Evolutionary conservation across 1,140 invertebrate genomes (phyloP), one percentile per base, ranked within the genome.

Genomic region (Nasonia vitripennis): DNA sequence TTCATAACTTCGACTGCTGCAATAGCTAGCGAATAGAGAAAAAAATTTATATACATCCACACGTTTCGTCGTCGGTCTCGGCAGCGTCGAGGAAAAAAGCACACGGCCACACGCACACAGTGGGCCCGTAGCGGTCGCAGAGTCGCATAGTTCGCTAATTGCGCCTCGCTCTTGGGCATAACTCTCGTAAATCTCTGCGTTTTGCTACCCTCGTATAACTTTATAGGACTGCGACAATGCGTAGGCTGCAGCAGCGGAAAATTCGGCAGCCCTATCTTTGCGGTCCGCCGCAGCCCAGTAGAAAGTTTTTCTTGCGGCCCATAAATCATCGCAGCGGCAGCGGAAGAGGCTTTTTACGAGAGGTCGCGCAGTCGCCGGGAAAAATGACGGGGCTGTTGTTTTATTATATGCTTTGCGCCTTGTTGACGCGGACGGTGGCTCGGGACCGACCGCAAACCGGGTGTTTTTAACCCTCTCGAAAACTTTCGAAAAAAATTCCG

Each of bases 401-500:
- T 88, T 87, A 87, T 88, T 37, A 37, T 37, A 6, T 88, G 84
- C 27, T 87, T 88, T 87, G 86, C 84, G 75, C 73, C 78, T 86
- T 88, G 86, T 88, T 87, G 86, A 86, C 86, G 75, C 41, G 41
- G 78, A 87, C 48, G 74, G 23, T 85, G 68, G 37, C 83, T n/a
- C 4, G 9, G 12, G 68, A 34, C 12, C n/a, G 34, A 80, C 41
- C 51, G 75, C 75, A 78, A 37, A 78, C 20, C 31, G 11, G 11
- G n/a, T 10, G 41, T 27, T 51, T 78, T 55, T 55, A 27, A n/a
- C 75, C 20, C 73, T 31, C 12, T 71, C 27, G 27, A 17, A 11
- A 34, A 31, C 27, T 31, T 71, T 71, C 68, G 23, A 71, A 31
- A 31, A 71, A 71, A 71, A 71, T 12, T n/a, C 17, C 10, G 27